Evolutionary conservation across 2,888 invertebrate genomes (phyloP).

Genomic region (Tenthredo distinguenda): DNA sequence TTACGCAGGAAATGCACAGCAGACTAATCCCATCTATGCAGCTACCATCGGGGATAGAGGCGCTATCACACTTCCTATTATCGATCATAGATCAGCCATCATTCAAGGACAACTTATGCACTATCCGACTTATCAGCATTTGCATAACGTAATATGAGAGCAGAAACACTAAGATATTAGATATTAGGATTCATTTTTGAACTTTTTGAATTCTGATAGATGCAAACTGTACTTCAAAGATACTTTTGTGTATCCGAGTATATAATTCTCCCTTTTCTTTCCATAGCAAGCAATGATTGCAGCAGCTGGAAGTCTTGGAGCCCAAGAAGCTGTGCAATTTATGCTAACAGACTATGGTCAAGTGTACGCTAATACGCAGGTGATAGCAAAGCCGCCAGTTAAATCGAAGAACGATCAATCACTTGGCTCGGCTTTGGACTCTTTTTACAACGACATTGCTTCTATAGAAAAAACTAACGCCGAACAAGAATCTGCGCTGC

Average conservation of each 20-base stretch:
- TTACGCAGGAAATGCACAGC: conserved; percentile 68
- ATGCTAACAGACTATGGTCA: conserved; percentile 72
- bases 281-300: conserved; percentile 71
- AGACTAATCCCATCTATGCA: conserved; percentile 71
- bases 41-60: conserved; percentile 67
- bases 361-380: conserved; percentile 73
- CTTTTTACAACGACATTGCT: conserved; percentile 83
- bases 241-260: background rate
- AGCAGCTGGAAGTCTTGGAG: conserved; percentile 71
- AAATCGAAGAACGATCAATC: conserved; percentile 72
- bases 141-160: conserved; percentile 69
- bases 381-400: conserved; percentile 75
- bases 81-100: conserved; percentile 70
- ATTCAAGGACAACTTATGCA: conserved; percentile 74
- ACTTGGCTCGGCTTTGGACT: conserved; percentile 80
- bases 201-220: background rate
- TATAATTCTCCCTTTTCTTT: background rate
- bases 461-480: conserved; percentile 77
- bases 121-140: conserved; percentile 73
- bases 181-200: background rate
- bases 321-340: conserved; percentile 72
- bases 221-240: background rate
- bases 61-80: conserved; percentile 66
- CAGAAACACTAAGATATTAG: background rate
- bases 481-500: conserved; percentile 50